These are phyloP conservation scores for Netta rufina DNA, from an alignment of 2,797 vertebrate genomes.

Conservation along the genomic window DNA sequence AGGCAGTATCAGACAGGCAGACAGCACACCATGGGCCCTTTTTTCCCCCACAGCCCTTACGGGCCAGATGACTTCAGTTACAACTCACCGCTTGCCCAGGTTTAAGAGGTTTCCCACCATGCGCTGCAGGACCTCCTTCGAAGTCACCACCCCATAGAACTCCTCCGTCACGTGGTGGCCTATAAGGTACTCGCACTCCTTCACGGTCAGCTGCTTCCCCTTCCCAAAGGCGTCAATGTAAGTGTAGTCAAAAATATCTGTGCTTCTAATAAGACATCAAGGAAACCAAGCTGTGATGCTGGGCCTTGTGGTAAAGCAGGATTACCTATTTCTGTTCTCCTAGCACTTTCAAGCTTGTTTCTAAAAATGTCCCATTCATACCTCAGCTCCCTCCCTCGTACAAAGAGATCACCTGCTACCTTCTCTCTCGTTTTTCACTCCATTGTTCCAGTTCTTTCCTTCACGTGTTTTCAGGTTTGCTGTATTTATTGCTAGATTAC, in stretches of 20 bases:
- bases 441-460: background rate
- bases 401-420: background rate
- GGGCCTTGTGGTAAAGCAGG: background rate
- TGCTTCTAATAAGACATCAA: conserved; percentile 76
- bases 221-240: conserved; percentile 96
- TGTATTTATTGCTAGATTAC: background rate
- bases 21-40: accelerated
- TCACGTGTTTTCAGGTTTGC: background rate
- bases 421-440: background rate
- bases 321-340: background rate
- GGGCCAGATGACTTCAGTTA: too few species aligned
- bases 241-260: conserved; percentile 92
- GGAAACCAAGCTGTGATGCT: background rate
- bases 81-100: conserved; percentile 89
- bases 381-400: background rate
- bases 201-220: conserved; percentile 93
- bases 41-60: background rate
- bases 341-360: background rate
- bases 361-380: background rate
- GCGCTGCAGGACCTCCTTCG: conserved; percentile 91
- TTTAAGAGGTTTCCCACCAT: conserved; percentile 99
- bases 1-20: accelerated
- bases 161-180: conserved; percentile 95
- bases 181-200: conserved; percentile 95
- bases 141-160: conserved; percentile 92